phyloP scores from a whole-genome alignment of 2,797 vertebrate species.

The Momotus momota region DNA sequence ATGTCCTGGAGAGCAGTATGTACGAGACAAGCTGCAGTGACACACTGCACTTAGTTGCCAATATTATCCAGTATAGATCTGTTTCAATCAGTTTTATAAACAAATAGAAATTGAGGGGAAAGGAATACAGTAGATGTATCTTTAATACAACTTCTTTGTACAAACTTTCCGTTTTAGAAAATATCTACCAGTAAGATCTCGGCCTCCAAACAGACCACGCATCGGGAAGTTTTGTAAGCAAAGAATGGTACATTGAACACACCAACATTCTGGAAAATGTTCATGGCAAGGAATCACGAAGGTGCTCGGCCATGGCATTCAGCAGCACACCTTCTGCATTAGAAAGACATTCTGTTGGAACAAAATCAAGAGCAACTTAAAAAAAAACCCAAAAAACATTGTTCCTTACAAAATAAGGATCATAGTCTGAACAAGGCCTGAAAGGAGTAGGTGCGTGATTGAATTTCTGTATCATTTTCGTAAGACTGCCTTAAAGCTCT shows the following conservation, averaged over 20 bases:
- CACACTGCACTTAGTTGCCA: neutral
- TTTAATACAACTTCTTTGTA: neutral
- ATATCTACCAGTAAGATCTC: neutral
- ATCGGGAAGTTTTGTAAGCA: no score
- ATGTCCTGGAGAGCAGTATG: neutral
- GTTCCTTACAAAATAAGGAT: neutral
- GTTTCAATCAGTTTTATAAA: neutral
- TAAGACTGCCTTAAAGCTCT: neutral
- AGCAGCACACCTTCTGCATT: neutral
- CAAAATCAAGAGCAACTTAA: neutral
- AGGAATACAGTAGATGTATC: neutral
- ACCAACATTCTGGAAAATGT: neutral
- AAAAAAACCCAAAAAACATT: neutral
- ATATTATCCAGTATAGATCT: neutral
- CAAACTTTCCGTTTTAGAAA: neutral
- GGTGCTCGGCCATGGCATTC: accelerated
- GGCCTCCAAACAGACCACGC: no score
- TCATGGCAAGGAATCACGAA: neutral
- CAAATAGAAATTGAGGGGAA: neutral
- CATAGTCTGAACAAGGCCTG: neutral
- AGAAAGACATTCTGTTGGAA: neutral
- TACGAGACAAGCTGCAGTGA: neutral
- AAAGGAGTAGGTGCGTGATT: neutral
- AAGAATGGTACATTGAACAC: neutral
- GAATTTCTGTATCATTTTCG: neutral